Evolutionary conservation across 2,113 vertebrate species (phyloP).

Genomic region (Podarcis cretensis): DNA sequence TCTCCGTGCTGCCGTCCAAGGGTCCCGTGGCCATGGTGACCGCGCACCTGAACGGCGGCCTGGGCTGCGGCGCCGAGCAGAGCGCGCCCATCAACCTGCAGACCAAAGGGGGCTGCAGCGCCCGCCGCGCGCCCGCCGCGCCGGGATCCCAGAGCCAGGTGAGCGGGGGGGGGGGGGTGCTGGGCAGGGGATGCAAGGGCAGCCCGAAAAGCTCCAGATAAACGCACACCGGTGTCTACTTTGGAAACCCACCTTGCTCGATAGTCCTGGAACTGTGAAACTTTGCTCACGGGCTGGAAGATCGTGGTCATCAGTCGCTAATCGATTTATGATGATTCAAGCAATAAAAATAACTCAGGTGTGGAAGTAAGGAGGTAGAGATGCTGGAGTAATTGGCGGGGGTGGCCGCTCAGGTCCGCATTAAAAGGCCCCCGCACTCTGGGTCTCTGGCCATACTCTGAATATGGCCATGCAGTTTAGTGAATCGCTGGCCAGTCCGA

Average conservation of each 20-base stretch:
- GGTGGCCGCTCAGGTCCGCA: not conserved
- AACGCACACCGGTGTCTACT: not conserved
- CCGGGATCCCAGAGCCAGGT: slow-evolving; percentile 79
- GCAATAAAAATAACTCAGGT: too few species aligned
- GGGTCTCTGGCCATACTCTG: not conserved
- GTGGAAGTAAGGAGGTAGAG: not conserved
- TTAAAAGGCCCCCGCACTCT: not conserved
- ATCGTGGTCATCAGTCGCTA: not conserved
- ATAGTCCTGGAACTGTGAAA: not conserved
- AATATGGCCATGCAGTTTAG: too few species aligned
- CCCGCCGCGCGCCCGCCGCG: too few species aligned
- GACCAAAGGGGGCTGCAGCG: slow-evolving; percentile 60
- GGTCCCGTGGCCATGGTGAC: slow-evolving; percentile 86
- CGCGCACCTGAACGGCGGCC: slow-evolving; percentile 84
- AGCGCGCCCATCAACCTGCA: slow-evolving; percentile 83
- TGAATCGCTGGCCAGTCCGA: too few species aligned
- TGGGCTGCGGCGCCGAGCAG: slow-evolving; percentile 75
- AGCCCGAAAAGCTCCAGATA: not conserved
- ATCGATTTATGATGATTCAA: not conserved
- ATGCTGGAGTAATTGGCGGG: not conserved
- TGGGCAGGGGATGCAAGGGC: not conserved
- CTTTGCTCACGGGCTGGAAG: not conserved
- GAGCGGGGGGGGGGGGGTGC: not conserved
- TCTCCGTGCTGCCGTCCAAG: slow-evolving; percentile 83
- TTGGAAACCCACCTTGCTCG: not conserved